A percentile compares a stretch with the other conserved stretches of the same genome.
These are phyloP conservation scores for Petrolisthes manimaculis DNA, from an alignment of 2,888 invertebrate genomes.

Conservation along the genomic window DNA sequence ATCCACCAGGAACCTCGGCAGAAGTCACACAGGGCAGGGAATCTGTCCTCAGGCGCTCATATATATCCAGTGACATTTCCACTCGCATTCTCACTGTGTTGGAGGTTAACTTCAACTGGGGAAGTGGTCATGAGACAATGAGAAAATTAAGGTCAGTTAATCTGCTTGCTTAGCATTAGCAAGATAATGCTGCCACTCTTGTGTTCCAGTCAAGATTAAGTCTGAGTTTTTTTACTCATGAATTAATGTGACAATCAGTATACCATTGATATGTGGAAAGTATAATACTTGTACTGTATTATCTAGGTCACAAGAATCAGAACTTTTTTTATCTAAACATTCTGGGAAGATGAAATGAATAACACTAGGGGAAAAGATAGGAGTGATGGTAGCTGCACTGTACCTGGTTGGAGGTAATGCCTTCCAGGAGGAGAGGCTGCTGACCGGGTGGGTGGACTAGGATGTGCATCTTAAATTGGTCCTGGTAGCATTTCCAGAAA, in stretches of 20 bases:
- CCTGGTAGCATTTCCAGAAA: conserved; percentile 35
- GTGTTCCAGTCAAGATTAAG: no score
- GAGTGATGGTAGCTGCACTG: background rate
- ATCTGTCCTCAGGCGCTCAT: background rate
- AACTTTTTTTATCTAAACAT: no score
- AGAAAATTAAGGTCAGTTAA: no score
- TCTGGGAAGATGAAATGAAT: background rate
- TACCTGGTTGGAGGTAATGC: background rate
- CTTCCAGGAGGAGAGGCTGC: conserved; percentile 5
- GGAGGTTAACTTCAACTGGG: conserved; percentile 1
- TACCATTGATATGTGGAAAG: no score
- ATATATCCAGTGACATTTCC: conserved; percentile 23
- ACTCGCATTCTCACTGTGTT: conserved; percentile 15
- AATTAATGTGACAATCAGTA: no score
- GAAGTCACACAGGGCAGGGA: conserved; percentile 6
- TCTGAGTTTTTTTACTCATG: no score
- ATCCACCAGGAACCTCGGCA: background rate
- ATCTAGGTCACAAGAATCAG: no score
- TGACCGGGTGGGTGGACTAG: conserved; percentile 20
- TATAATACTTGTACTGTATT: background rate
- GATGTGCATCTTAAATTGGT: conserved; percentile 24
- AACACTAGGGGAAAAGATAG: background rate
- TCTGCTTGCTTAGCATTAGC: no score
- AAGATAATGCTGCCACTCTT: no score
- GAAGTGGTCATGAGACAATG: background rate